phyloP scores from a whole-genome alignment of 2,113 vertebrate species.

The Lipotes vexillifer region DNA sequence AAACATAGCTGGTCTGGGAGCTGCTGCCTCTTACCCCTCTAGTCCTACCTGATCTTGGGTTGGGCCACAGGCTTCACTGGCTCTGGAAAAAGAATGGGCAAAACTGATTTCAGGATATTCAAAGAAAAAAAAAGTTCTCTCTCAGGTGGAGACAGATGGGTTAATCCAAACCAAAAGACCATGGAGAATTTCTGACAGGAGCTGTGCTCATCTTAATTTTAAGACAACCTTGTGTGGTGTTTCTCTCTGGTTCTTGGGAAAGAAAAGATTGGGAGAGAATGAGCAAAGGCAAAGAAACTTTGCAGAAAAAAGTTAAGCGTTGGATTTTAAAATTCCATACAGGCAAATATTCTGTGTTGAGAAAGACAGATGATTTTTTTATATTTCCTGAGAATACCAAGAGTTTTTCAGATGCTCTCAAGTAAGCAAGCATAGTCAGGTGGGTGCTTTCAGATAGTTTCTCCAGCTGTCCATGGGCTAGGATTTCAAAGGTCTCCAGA shows the following conservation, averaged over 20 bases:
- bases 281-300: conserved; percentile 16
- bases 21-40: background rate
- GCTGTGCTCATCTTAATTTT: conserved; percentile 43
- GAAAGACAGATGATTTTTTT: conserved; percentile 3
- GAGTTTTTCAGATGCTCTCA: conserved; percentile 58
- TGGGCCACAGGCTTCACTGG: background rate
- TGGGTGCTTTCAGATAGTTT: background rate
- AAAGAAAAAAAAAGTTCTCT: conserved; percentile 71
- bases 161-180: conserved; percentile 63
- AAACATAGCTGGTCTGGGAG: background rate
- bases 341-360: conserved; percentile 45
- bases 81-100: background rate
- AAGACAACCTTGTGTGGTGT: background rate
- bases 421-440: background rate
- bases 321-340: conserved; percentile 57
- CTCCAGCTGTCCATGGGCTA: conserved; percentile 37
- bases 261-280: background rate
- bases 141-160: conserved; percentile 70
- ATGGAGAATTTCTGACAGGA: conserved; percentile 71
- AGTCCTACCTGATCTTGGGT: background rate
- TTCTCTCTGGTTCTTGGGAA: background rate
- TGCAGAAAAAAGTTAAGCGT: conserved; percentile 33
- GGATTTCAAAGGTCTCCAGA: conserved; percentile 43
- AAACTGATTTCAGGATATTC: conserved; percentile 59
- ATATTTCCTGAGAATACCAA: conserved; percentile 32